A percentile compares a stretch with the other conserved stretches of the same genome.
These are phyloP conservation scores for Spodoptera littoralis DNA, from an alignment of 2,888 invertebrate genomes.

Conservation along the genomic window DNA sequence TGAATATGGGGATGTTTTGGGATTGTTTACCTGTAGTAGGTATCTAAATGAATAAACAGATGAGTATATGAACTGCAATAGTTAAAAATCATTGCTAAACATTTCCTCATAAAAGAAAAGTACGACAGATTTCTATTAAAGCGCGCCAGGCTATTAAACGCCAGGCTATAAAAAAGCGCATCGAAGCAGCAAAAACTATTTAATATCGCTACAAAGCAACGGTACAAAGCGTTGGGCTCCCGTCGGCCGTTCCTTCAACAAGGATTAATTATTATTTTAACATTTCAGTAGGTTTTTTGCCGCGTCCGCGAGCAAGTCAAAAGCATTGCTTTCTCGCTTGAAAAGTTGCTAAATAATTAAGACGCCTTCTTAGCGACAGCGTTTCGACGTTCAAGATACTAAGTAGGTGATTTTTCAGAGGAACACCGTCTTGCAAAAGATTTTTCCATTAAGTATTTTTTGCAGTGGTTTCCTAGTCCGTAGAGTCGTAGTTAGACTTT, in stretches of 20 bases:
- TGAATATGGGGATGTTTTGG: conserved; percentile 42
- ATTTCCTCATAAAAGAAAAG: conserved; percentile 26
- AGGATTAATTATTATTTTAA: conserved; percentile 89
- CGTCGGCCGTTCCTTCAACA: conserved; percentile 68
- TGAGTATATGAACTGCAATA: neutral
- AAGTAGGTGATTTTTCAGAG: conserved; percentile 74
- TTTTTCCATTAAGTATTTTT: conserved; percentile 59
- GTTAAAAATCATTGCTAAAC: neutral
- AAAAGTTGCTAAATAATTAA: conserved; percentile 88
- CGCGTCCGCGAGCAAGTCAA: conserved; percentile 81
- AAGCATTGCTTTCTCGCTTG: conserved; percentile 85
- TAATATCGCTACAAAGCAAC: conserved; percentile 83
- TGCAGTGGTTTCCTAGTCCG: conserved; percentile 22
- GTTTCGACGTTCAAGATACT: conserved; percentile 74
- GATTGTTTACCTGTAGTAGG: conserved; percentile 20
- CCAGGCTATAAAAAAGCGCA: conserved; percentile 74
- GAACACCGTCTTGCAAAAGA: conserved; percentile 46
- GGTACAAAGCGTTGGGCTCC: conserved; percentile 72
- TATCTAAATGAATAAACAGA: neutral
- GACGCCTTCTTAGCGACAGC: conserved; percentile 81
- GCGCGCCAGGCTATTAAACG: conserved; percentile 64
- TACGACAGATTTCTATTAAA: conserved; percentile 60
- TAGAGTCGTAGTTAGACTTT: conserved; percentile 40
- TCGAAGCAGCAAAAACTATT: conserved; percentile 84
- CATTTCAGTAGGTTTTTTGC: conserved; percentile 85